Conservation (phyloP, 2,888 invertebrate species). For the Lagria hirta region DNA sequence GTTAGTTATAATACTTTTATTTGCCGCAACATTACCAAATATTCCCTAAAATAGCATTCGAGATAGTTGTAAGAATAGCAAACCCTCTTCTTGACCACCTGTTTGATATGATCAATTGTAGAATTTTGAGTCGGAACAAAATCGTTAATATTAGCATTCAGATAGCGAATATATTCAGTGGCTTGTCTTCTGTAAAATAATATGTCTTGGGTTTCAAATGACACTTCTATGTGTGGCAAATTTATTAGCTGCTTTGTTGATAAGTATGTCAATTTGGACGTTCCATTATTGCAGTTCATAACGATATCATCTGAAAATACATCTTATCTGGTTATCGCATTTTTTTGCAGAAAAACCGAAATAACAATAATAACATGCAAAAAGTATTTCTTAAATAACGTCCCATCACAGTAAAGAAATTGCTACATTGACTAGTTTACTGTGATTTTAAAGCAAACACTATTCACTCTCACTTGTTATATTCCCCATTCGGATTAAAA, state of each 20-base stretch:
- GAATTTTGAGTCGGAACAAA: too few species aligned
- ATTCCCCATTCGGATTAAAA: too few species aligned
- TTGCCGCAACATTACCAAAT: slow-evolving; percentile 2
- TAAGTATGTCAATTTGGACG: slow-evolving; percentile 1
- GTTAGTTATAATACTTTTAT: not conserved
- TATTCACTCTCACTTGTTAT: too few species aligned
- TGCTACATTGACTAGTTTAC: too few species aligned
- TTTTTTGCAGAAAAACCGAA: too few species aligned
- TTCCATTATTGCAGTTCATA: slow-evolving; percentile 16
- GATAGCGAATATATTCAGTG: slow-evolving; percentile 8
- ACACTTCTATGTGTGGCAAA: slow-evolving; percentile 16
- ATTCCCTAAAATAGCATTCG: slow-evolving; percentile 4
- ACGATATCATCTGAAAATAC: slow-evolving; percentile 16
- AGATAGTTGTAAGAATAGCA: slow-evolving; percentile 7
- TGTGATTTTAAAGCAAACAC: too few species aligned
- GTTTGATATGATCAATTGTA: too few species aligned
- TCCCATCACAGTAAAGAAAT: too few species aligned
- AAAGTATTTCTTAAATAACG: too few species aligned
- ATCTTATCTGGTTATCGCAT: too few species aligned
- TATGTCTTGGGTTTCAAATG: slow-evolving; percentile 8
- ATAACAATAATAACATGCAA: too few species aligned
- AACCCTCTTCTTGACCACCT: not conserved
- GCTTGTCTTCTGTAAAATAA: slow-evolving; percentile 12
- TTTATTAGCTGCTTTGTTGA: slow-evolving; percentile 10
- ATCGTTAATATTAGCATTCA: too few species aligned